phyloP scores from a whole-genome alignment of 2,888 invertebrate species.

The Homarus gammarus region DNA sequence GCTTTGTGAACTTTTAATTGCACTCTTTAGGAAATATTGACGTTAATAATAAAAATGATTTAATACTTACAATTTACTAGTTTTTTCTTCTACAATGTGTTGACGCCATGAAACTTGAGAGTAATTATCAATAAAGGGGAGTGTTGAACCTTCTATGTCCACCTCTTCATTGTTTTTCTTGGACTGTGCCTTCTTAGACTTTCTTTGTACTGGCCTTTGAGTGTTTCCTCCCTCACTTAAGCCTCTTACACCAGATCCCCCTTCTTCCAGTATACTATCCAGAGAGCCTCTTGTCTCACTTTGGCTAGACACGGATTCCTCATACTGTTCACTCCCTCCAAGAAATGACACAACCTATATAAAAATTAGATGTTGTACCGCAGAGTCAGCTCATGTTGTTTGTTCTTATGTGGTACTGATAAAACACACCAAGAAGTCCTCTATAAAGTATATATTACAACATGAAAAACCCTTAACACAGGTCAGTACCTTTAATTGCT shows the following conservation, averaged over 20 bases:
- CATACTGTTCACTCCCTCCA: constrained; percentile 54
- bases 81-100: constrained; percentile 61
- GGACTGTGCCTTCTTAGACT: background rate
- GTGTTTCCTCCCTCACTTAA: background rate
- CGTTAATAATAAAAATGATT: too few relatives aligned
- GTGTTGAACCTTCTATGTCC: background rate
- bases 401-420: too few relatives aligned
- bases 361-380: background rate
- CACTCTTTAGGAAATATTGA: too few relatives aligned
- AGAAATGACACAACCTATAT: constrained; percentile 60
- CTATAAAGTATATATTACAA: background rate
- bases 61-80: constrained; percentile 51
- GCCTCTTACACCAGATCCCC: background rate
- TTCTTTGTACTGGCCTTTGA: background rate
- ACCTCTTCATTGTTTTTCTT: background rate
- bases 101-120: constrained; percentile 62
- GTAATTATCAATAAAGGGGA: constrained; percentile 65
- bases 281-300: background rate
- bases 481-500: constrained; percentile 47
- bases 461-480: background rate
- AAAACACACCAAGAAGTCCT: background rate
- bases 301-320: background rate
- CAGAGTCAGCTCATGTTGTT: too few relatives aligned
- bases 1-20: too few relatives aligned
- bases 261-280: constrained; percentile 28